Evolutionary conservation across 2,888 invertebrate species (phyloP), one percentile per base, ranked within the genome.

Genomic region (Drepanosiphum platanoidis): DNA sequence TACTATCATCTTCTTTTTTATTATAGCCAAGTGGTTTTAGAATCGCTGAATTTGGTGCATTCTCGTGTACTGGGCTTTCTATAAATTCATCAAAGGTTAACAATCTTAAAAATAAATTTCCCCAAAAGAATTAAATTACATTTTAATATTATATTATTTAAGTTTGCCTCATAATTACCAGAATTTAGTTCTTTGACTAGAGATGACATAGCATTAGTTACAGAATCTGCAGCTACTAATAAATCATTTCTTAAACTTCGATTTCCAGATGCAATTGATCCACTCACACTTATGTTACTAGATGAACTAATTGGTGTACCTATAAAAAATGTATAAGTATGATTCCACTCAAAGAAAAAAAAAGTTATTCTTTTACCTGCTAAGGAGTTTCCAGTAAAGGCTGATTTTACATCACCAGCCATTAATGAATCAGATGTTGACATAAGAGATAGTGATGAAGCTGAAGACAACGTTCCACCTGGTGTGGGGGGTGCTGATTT

Each of bases 171-270:
- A 58, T 18, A 61, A 70, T 64, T 86, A 88, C 88, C 88, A 80
- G 88, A 88, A 91, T 98, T 97, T 83, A 98, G 93, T 92, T 99
- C 98, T 90, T 96, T 93, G 88, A 99, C 98, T 88, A 99, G 93
- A 39, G 97, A 96, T 58, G 97, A 97, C 97, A 99, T 98, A 87
- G 98, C 98, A 91, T 96, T 96, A 87, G 98, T 98, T 88, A 99
- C 98, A 42, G 97, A 97, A 91, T 98, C 98, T 71, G 98, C 98
- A 74, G 98, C 98, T 89, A 96, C 95, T 88, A 98, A 92, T 84
- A 99, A 92, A 90, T 97, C 97, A 89, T 96, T 95, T 88, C 95
- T 92, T 80, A 95, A 92, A 88, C 93, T 94, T 88, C 94, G 92
- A 87, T 92, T 92, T 88, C 83, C 86, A 71, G 79, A 11, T 39